Evolutionary conservation across 1,140 invertebrate genomes (phyloP), one percentile per base, ranked within the genome.

Genomic region (Triops longicaudatus): DNA sequence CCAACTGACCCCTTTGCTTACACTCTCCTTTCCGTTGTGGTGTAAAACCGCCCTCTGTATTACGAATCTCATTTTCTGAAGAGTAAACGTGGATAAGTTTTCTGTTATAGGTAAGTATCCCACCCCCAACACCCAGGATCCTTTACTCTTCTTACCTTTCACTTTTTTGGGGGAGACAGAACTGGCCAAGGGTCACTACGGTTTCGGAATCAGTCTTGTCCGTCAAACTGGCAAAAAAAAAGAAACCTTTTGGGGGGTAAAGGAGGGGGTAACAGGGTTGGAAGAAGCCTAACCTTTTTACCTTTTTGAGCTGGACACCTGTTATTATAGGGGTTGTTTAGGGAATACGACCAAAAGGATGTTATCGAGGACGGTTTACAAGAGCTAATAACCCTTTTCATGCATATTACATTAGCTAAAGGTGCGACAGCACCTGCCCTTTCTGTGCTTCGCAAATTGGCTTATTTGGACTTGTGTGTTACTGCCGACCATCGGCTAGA

Each of bases 371-470:
- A 63, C 50, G 50, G 50, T 63, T 63, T 63, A 63, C 50, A 63
- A 63, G 50, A 63, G 50, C 50, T 63, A 63, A 63, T 63, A 63
- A 63, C 50, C 50, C 50, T 63, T 63, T 63, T 63, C 50, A 63
- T 63, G 50, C 50, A 63, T 63, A 63, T 63, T 63, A 63, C 50
- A 63, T 63, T 63, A 63, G 50, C 50, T 63, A 22, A 22, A 63
- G 50, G 50, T 63, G 50, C 50, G 50, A 63, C 50, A 63, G 50
- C 50, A 63, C 50, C 50, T 63, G 50, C 50, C 22, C 22, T 63
- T 63, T 63, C 17, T 14, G 10, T 63, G 17, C 50, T 63, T 63
- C 14, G 50, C n/a, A 63, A 63, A 63, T 63, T 63, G 22, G 50
- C 50, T 63, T 63, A 63, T 63, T 63, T 63, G 50, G 6, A 63